Evolutionary conservation across 2,113 vertebrate genomes (phyloP).

Genomic region (Azemiops feae): DNA sequence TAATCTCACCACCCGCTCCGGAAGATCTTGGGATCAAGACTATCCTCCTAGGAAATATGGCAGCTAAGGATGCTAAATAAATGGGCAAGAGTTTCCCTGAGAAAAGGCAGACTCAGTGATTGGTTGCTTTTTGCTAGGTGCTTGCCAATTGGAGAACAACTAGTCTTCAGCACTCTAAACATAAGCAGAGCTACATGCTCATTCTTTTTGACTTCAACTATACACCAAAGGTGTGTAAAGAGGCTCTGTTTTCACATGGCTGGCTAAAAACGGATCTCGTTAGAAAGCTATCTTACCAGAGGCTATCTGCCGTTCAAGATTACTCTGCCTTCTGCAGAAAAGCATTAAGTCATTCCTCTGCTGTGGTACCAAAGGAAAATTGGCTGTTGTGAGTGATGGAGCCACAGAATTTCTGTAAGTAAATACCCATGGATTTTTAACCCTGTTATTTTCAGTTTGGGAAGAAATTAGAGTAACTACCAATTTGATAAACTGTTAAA

Average conservation of each 20-base stretch:
- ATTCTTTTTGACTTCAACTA: slow-evolving; percentile 54
- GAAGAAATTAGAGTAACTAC: not conserved
- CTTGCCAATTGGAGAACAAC: slow-evolving; percentile 83
- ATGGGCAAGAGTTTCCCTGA: slow-evolving; percentile 78
- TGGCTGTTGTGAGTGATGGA: slow-evolving; percentile 71
- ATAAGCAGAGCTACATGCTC: slow-evolving; percentile 82
- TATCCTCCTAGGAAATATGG: slow-evolving; percentile 63
- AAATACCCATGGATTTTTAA: slow-evolving; percentile 43
- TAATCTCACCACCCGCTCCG: not conserved
- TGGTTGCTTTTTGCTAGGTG: slow-evolving; percentile 74
- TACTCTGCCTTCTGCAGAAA: slow-evolving; percentile 42
- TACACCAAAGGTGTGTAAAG: slow-evolving; percentile 66
- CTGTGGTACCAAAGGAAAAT: slow-evolving; percentile 57
- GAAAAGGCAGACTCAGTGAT: slow-evolving; percentile 73
- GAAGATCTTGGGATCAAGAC: slow-evolving; percentile 50
- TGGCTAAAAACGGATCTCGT: slow-evolving; percentile 43
- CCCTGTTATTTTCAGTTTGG: not conserved
- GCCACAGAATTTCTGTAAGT: slow-evolving; percentile 79
- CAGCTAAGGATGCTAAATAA: slow-evolving; percentile 73
- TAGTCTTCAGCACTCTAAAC: slow-evolving; percentile 77
- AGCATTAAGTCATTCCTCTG: slow-evolving; percentile 60
- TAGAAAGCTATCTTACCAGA: slow-evolving; percentile 41
- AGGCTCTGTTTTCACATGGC: slow-evolving; percentile 68
- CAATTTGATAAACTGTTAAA: accelerated
- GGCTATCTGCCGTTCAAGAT: slow-evolving; percentile 48